Conservation (phyloP, 2,888 invertebrate species). For the Acanthosoma haemorrhoidale region DNA sequence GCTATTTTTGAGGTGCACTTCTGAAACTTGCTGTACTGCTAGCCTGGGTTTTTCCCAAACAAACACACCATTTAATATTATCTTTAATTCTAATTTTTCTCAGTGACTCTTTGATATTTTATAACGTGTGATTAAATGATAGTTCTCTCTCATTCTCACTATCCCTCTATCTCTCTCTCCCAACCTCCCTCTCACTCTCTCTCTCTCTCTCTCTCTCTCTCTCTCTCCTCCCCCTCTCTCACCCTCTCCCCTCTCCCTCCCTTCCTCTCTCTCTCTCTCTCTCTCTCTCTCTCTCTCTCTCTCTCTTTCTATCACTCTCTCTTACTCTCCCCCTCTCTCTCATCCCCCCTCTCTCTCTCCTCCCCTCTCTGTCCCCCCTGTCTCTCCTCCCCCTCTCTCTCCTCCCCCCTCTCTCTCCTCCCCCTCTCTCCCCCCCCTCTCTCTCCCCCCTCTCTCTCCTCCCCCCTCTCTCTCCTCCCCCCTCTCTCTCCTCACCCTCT, state of each 20-base stretch:
- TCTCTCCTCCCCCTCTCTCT: neutral
- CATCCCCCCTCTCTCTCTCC: neutral
- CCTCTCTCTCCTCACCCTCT: neutral
- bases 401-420: neutral
- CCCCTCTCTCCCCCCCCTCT: neutral
- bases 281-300: no score
- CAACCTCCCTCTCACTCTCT: neutral
- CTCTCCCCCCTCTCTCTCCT: neutral
- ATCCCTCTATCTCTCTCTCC: neutral
- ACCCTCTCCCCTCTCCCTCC: neutral
- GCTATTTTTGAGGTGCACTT: no score
- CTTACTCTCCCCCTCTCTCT: neutral
- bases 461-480: neutral
- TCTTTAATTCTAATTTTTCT: no score
- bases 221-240: neutral
- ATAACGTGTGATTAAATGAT: no score
- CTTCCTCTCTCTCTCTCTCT: neutral
- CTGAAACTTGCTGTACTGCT: no score
- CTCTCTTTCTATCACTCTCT: neutral
- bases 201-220: neutral
- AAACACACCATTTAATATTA: no score
- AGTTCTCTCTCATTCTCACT: neutral
- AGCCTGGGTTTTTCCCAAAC: no score
- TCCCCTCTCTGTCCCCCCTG: neutral
- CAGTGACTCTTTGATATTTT: no score